These are phyloP conservation scores for Rhaphigaster nebulosa DNA, from an alignment of 2,888 invertebrate species.

Conservation along the genomic window DNA sequence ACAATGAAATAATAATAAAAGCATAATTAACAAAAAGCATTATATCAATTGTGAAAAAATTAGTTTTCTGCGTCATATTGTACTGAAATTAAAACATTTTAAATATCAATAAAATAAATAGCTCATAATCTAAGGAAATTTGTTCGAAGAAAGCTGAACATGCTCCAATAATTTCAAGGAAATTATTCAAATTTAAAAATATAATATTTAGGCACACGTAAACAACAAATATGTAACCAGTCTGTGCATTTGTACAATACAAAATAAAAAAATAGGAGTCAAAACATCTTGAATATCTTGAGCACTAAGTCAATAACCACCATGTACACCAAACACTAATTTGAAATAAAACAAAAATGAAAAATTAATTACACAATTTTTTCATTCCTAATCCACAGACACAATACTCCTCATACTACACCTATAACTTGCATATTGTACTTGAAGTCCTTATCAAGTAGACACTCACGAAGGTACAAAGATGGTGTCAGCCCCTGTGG, in stretches of 20 bases:
- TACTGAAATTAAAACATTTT: background rate
- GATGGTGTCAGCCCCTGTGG: slow-evolving; percentile 53
- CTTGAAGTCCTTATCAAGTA: slow-evolving; percentile 45
- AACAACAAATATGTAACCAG: background rate
- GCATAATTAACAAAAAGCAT: background rate
- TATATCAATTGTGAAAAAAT: background rate
- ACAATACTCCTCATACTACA: slow-evolving; percentile 28
- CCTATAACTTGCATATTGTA: slow-evolving; percentile 19
- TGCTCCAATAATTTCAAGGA: background rate
- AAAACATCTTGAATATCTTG: slow-evolving; percentile 44
- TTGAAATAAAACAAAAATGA: background rate
- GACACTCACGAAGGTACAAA: slow-evolving; percentile 58
- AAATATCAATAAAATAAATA: background rate
- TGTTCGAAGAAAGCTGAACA: background rate
- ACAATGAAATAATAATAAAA: background rate
- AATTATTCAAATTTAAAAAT: background rate
- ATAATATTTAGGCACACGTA: background rate
- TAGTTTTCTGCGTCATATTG: background rate
- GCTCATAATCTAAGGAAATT: background rate
- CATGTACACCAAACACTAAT: slow-evolving; percentile 41
- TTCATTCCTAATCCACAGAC: background rate
- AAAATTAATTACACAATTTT: background rate
- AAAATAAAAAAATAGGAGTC: background rate
- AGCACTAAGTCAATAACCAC: slow-evolving; percentile 48
- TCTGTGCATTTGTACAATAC: background rate